phyloP scores from a whole-genome alignment of 53 echinoderm and acorn worm species.

The Paelopatides confundens region DNA sequence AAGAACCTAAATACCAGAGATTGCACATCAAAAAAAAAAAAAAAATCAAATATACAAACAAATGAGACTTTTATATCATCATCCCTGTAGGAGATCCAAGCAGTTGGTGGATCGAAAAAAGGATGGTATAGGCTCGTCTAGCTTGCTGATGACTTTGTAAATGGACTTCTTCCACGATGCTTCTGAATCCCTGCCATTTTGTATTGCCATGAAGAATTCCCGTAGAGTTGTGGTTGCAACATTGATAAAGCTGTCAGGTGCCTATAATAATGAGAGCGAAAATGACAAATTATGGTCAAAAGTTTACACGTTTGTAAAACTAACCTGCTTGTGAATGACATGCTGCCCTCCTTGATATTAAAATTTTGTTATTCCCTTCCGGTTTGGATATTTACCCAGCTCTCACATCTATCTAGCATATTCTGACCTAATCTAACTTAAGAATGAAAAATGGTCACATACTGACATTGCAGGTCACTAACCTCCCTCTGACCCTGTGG shows the following conservation, averaged over 20 bases:
- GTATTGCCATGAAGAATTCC: slow-evolving; percentile 93
- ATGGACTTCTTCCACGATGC: slow-evolving; percentile 99
- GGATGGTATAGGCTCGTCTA: slow-evolving; percentile 89
- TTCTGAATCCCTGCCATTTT: slow-evolving; percentile 77
- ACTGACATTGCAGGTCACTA: too few relatives aligned
- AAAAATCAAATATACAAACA: not conserved
- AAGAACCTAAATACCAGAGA: not conserved
- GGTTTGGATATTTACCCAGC: too few relatives aligned
- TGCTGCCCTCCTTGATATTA: too few relatives aligned
- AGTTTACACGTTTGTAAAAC: too few relatives aligned
- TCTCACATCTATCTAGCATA: too few relatives aligned
- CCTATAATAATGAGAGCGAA: slow-evolving; percentile 58
- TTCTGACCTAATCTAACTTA: too few relatives aligned
- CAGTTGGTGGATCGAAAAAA: slow-evolving; percentile 96
- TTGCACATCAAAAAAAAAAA: not conserved
- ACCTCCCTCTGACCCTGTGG: too few relatives aligned
- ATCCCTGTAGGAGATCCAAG: slow-evolving; percentile 75
- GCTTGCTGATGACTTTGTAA: slow-evolving; percentile 98
- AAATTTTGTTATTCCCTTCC: too few relatives aligned
- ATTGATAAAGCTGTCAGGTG: slow-evolving; percentile 85
- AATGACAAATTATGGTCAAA: not conserved
- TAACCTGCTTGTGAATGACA: too few relatives aligned
- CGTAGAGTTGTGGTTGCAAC: slow-evolving; percentile 86
- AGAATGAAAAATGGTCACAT: too few relatives aligned
- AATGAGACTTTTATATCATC: not conserved